Base-by-base conservation (phyloP, 2,888 invertebrate genomes). In the Trachelus stipa region DNA sequence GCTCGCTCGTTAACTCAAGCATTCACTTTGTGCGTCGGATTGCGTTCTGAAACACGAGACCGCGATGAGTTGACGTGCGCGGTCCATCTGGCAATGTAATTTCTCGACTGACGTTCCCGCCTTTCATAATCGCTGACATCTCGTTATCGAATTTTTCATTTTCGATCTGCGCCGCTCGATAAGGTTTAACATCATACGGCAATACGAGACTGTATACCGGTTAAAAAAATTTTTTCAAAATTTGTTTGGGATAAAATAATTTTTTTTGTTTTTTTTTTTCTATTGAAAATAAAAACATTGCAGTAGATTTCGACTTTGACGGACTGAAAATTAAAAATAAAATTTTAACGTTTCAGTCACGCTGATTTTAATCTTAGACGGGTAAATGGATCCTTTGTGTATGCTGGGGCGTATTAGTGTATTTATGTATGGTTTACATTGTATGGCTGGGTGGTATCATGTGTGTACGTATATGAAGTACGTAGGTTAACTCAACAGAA, bases 1-100 rank as follows among this genome's bases (percentile, higher is more conserved):
- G 56, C 56, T 56, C 71, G 71, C 31, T 71, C 71, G 71, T 71
- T 71, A 71, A 71, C 71, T 71, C 71, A 71, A 71, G 71, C 71
- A 71, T 71, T 71, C 71, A 34, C 71, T 71, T 71, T 71, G 71
- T 71, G 33, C 71, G 71, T 12, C 31, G 71, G 30, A 71, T 71
- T 71, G 33, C 15, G 71, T 71, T 71, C 33, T 34, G 31, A 71
- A 71, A 71, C 31, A 31, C 56, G 56, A 56, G 23, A 56, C 56
- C 56, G 56, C 56, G 56, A 56, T 56, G 15, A 34, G 31, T 31
- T 71, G 71, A 34, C 71, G 71, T 15, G 69, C 31, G 71, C 30
- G 71, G 31, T 71, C 71, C 33, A 71, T 71, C 71, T 34, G 71
- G 56, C 56, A 56, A 56, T 56, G 56, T 56, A 56, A 56, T 56